Conservation (phyloP, 2,113 vertebrate species). For the Vulpes lagopus region DNA sequence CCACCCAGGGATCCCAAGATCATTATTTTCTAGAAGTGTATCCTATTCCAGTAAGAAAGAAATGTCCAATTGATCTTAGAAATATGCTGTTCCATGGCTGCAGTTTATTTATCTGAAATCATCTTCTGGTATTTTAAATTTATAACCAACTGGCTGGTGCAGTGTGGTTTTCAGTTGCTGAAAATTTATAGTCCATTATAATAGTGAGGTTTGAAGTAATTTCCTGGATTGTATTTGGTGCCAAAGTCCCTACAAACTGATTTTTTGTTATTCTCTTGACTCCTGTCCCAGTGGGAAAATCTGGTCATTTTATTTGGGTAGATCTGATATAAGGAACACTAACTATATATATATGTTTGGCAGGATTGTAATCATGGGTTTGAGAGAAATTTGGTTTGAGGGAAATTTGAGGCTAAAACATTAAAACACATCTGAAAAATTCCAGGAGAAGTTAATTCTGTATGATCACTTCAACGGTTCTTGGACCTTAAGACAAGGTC, state of each 20-base stretch:
- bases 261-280: constrained; percentile 61
- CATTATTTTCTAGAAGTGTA: constrained; percentile 79
- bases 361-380: too few relatives aligned
- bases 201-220: constrained; percentile 73
- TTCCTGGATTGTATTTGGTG: constrained; percentile 67
- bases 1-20: too few relatives aligned
- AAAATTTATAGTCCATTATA: constrained; percentile 80
- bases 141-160: constrained; percentile 73
- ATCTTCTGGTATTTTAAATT: constrained; percentile 76
- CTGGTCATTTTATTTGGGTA: constrained; percentile 33
- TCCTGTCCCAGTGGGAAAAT: constrained; percentile 18
- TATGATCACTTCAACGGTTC: not conserved
- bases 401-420: constrained; percentile 17
- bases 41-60: constrained; percentile 76
- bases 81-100: constrained; percentile 73
- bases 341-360: not conserved
- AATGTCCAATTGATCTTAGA: constrained; percentile 80
- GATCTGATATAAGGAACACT: not conserved
- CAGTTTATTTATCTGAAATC: constrained; percentile 80
- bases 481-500: constrained; percentile 14
- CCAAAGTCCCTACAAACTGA: constrained; percentile 51
- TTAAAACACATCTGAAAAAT: constrained; percentile 57
- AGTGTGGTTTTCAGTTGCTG: constrained; percentile 74
- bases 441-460: not conserved
- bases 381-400: not conserved